A percentile compares a stretch with the other conserved stretches of the same genome.
Conservation (phyloP, 1,140 invertebrate species). For the Maconellicoccus hirsutus region DNA sequence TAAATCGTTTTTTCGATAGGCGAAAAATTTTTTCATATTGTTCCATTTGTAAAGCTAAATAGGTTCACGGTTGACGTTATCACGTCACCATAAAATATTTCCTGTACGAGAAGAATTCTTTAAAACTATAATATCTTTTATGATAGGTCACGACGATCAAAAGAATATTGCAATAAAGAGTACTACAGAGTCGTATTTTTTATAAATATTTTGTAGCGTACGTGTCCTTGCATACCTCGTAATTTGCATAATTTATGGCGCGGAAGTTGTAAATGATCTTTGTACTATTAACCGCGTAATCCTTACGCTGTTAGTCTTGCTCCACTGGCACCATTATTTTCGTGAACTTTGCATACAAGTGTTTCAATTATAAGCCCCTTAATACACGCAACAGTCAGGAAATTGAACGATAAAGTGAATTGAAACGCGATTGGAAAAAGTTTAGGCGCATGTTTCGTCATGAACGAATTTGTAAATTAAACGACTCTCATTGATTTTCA, state of each 20-base stretch:
- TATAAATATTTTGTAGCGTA: not conserved
- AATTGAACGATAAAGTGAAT: not conserved
- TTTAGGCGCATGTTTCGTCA: not conserved
- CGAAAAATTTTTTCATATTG: no score
- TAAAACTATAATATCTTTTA: not conserved
- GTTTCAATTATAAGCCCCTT: not conserved
- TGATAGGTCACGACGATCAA: not conserved
- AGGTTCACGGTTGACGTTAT: not conserved
- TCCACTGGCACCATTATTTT: not conserved
- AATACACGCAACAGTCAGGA: not conserved
- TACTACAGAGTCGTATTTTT: not conserved
- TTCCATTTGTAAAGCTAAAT: not conserved
- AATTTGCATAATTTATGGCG: conserved; percentile 3
- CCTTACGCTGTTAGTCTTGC: not conserved
- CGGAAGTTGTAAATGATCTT: conserved; percentile 8
- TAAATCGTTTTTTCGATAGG: no score
- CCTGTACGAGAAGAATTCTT: not conserved
- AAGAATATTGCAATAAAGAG: not conserved
- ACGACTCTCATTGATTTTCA: no score
- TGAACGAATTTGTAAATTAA: no score
- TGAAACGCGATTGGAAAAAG: not conserved
- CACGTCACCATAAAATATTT: no score
- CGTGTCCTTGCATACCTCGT: not conserved
- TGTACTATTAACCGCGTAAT: not conserved
- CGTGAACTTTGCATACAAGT: conserved; percentile 6